phyloP scores from a whole-genome alignment of 1,140 invertebrate species.

The Pemphigus obesinymphae region DNA sequence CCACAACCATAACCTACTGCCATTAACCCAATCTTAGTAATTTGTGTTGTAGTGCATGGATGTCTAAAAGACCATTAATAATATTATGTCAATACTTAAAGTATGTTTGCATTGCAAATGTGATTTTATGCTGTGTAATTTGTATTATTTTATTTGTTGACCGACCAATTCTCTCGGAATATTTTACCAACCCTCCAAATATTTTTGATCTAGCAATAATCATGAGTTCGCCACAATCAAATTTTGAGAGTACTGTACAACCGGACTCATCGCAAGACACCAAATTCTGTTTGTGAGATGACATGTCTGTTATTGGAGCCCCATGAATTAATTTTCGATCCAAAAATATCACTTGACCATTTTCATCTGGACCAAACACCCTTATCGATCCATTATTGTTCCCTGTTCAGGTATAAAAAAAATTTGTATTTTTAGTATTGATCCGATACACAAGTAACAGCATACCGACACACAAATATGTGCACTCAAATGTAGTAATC shows the following conservation, averaged over 20 bases:
- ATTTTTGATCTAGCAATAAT: not conserved
- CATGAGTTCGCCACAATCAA: not conserved
- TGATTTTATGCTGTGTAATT: no score
- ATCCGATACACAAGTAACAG: no score
- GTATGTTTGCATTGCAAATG: no score
- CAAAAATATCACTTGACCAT: slow-evolving; percentile 45
- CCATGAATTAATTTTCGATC: slow-evolving; percentile 47
- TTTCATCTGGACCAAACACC: slow-evolving; percentile 46
- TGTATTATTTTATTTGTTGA: no score
- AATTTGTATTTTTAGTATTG: no score
- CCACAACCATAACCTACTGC: slow-evolving; percentile 16
- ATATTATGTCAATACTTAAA: no score
- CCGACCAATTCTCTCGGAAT: no score
- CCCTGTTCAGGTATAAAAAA: slow-evolving; percentile 39
- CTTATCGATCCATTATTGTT: slow-evolving; percentile 47
- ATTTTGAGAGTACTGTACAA: not conserved
- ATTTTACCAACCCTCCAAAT: slow-evolving; percentile 4
- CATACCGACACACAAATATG: slow-evolving; percentile 15
- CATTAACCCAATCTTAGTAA: not conserved
- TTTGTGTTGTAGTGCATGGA: not conserved
- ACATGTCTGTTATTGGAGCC: slow-evolving; percentile 45
- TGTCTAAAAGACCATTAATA: not conserved
- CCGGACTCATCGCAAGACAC: slow-evolving; percentile 48
- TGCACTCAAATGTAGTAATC: slow-evolving; percentile 6
- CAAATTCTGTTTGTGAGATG: slow-evolving; percentile 43